phyloP scores from a whole-genome alignment of 1,140 invertebrate species.

The Eueides isabella region DNA sequence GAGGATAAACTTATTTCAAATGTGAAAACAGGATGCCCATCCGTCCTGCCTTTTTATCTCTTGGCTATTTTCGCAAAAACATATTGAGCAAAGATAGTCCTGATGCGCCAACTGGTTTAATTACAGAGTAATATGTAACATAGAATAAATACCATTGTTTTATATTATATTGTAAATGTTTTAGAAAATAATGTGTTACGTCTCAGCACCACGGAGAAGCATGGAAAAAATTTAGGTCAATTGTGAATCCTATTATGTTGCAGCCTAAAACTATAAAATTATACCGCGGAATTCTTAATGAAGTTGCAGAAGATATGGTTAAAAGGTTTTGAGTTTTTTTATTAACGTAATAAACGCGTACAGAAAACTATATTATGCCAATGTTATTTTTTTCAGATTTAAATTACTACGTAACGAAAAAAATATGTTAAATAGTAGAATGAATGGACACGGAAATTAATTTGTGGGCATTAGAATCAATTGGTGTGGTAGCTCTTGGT shows the following conservation, averaged over 20 bases:
- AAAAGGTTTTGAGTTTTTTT: background rate
- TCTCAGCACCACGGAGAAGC: constrained; percentile 89
- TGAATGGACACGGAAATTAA: constrained; percentile 38
- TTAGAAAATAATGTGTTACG: constrained; percentile 24
- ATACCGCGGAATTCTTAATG: constrained; percentile 45
- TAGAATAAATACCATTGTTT: background rate
- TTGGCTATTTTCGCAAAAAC: constrained; percentile 58
- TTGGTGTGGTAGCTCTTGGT: constrained; percentile 82
- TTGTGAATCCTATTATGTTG: constrained; percentile 80
- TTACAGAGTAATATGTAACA: constrained; percentile 51
- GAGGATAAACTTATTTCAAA: constrained; percentile 41
- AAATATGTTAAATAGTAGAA: constrained; percentile 25
- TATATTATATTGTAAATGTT: background rate
- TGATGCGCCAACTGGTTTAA: constrained; percentile 45
- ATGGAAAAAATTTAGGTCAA: constrained; percentile 89
- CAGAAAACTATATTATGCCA: background rate
- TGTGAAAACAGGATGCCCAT: constrained; percentile 60
- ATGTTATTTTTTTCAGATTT: background rate
- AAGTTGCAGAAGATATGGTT: constrained; percentile 14
- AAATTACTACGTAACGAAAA: constrained; percentile 13
- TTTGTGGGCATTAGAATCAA: constrained; percentile 16
- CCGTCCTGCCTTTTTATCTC: constrained; percentile 53
- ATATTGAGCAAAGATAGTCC: constrained; percentile 35
- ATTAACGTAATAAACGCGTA: background rate
- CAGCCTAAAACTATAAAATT: constrained; percentile 71